These are phyloP conservation scores for Gymnosoma rotundatum DNA, from an alignment of 2,888 invertebrate genomes.

Conservation along the genomic window DNA sequence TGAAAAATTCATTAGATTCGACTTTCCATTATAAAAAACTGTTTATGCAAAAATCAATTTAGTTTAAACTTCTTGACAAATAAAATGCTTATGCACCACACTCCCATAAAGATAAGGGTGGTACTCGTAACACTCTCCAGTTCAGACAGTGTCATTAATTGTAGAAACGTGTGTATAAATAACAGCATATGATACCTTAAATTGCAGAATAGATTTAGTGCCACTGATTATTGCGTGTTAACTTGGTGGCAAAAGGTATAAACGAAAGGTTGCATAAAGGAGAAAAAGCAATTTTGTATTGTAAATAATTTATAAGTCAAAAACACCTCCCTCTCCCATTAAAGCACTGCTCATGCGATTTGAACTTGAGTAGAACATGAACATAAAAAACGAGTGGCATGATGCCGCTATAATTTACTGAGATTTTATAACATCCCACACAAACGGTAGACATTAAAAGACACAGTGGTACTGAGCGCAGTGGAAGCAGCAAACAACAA, in stretches of 20 bases:
- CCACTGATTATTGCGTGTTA: slow-evolving; percentile 68
- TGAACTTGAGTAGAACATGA: slow-evolving; percentile 6
- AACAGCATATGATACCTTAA: slow-evolving; percentile 46
- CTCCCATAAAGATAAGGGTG: not conserved
- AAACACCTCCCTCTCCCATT: slow-evolving; percentile 15
- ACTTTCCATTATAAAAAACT: not conserved
- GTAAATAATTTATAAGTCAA: slow-evolving; percentile 64
- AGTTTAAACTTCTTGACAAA: slow-evolving; percentile 8
- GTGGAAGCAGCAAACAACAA: not conserved
- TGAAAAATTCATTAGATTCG: too few relatives aligned
- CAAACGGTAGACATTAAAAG: not conserved
- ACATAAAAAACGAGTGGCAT: slow-evolving; percentile 39
- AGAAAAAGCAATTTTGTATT: slow-evolving; percentile 53
- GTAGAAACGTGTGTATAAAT: slow-evolving; percentile 37
- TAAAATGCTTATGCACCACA: slow-evolving; percentile 5
- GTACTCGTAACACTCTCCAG: not conserved
- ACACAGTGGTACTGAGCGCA: not conserved
- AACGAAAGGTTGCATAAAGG: slow-evolving; percentile 30
- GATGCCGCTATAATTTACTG: slow-evolving; percentile 23
- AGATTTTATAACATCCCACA: slow-evolving; percentile 30
- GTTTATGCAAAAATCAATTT: slow-evolving; percentile 15
- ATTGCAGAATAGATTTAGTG: slow-evolving; percentile 49
- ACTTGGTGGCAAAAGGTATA: slow-evolving; percentile 62
- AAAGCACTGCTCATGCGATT: slow-evolving; percentile 8
- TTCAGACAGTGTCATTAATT: not conserved